phyloP scores from a whole-genome alignment of 2,797 vertebrate genomes.

The Ctenopoma multispine region DNA sequence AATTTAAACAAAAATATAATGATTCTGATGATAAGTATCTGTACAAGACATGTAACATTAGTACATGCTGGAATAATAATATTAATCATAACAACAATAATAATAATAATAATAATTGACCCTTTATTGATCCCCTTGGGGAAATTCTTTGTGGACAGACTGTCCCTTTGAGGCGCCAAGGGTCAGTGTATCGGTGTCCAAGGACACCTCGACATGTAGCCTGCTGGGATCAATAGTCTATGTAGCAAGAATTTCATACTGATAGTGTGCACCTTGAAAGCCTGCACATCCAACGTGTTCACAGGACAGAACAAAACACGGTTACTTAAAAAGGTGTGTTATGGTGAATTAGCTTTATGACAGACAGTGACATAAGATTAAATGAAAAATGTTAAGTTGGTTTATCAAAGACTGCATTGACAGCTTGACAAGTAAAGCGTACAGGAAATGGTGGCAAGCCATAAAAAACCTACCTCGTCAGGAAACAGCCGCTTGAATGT shows the following conservation, averaged over 20 bases:
- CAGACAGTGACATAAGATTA: slow-evolving; percentile 27
- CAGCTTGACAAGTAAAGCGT: slow-evolving; percentile 31
- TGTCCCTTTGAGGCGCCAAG: too few species aligned
- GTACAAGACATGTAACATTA: neutral
- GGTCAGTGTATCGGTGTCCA: too few species aligned
- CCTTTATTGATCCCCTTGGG: too few species aligned
- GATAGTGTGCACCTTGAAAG: slow-evolving; percentile 27
- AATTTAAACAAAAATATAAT: too few species aligned
- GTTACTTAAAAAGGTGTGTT: slow-evolving; percentile 35
- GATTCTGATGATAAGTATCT: too few species aligned
- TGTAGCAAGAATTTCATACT: slow-evolving; percentile 29
- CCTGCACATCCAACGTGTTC: slow-evolving; percentile 32
- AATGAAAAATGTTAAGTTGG: slow-evolving; percentile 19
- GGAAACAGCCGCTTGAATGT: slow-evolving; percentile 84
- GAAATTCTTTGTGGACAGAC: too few species aligned
- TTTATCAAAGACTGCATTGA: slow-evolving; percentile 32
- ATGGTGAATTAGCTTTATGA: slow-evolving; percentile 34
- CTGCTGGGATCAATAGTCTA: slow-evolving; percentile 23
- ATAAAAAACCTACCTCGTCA: slow-evolving; percentile 79
- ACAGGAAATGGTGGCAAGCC: slow-evolving; percentile 13
- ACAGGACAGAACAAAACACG: slow-evolving; percentile 36
- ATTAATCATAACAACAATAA: too few species aligned
- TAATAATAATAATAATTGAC: too few species aligned
- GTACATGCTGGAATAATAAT: slow-evolving; percentile 24
- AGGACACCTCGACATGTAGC: too few species aligned